Conservation (phyloP, 1,140 invertebrate species). For the Wiebesia pumilae region DNA sequence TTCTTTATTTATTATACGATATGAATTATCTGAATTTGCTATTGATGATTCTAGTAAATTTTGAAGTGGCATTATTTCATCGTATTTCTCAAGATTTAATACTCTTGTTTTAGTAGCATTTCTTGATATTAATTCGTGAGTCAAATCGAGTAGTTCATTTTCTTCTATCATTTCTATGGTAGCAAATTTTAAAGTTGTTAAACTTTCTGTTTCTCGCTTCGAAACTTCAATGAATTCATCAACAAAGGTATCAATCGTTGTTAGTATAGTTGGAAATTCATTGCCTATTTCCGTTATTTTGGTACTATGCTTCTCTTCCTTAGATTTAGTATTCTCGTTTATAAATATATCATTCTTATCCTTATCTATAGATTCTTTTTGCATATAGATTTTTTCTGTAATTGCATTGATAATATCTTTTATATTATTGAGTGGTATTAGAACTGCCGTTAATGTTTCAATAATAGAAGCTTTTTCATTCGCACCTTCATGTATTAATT, state of each 20-base stretch:
- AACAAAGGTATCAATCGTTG: slow-evolving; percentile 61
- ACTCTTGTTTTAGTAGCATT: neutral
- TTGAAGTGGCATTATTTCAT: neutral
- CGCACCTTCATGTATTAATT: slow-evolving; percentile 56
- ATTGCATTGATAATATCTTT: slow-evolving; percentile 55
- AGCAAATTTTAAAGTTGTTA: slow-evolving; percentile 55
- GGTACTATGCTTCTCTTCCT: neutral
- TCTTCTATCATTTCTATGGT: slow-evolving; percentile 28
- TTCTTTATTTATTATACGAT: neutral
- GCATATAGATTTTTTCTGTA: neutral
- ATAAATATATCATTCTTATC: neutral
- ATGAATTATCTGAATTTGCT: neutral
- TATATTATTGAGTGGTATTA: slow-evolving; percentile 61
- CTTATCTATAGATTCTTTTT: neutral
- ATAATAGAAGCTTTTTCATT: slow-evolving; percentile 63
- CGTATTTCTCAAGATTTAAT: neutral
- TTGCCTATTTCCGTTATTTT: slow-evolving; percentile 32
- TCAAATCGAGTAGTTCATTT: neutral
- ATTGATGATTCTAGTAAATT: neutral
- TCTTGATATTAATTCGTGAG: neutral
- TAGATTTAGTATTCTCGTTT: neutral
- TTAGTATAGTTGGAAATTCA: slow-evolving; percentile 55
- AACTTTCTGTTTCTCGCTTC: slow-evolving; percentile 62
- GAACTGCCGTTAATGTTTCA: slow-evolving; percentile 66
- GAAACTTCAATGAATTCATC: slow-evolving; percentile 68